Percentiles rank a stretch among this genome's conserved stretches.
phyloP scores from a whole-genome alignment of 1,140 invertebrate genomes.

The Prorops nasuta region DNA sequence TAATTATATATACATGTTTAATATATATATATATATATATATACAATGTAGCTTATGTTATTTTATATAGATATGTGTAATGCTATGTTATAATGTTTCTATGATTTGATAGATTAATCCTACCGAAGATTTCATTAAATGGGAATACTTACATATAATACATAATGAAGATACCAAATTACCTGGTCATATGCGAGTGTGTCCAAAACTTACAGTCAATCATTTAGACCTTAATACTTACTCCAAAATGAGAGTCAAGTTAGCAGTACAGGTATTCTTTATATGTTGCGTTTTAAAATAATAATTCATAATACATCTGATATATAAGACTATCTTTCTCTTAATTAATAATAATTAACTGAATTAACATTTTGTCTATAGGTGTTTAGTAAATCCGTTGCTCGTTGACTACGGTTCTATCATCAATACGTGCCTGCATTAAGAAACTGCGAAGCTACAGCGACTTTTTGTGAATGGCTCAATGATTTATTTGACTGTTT shows the following conservation, averaged over 20 bases:
- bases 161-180: slow-evolving; percentile 4
- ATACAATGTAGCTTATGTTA: too few species aligned
- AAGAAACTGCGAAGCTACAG: background rate
- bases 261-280: slow-evolving; percentile 9
- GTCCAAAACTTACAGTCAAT: slow-evolving; percentile 22
- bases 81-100: too few species aligned
- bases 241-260: slow-evolving; percentile 19
- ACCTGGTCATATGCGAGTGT: slow-evolving; percentile 8
- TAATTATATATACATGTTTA: too few species aligned
- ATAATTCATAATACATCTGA: background rate
- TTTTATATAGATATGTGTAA: too few species aligned
- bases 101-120: slow-evolving; percentile 1
- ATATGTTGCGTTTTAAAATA: background rate
- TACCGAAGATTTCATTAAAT: background rate
- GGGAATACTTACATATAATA: slow-evolving; percentile 13
- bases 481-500: slow-evolving; percentile 1
- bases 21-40: too few species aligned
- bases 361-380: too few species aligned
- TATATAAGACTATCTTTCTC: background rate
- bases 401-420: background rate
- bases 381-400: background rate
- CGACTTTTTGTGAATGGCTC: too few species aligned
- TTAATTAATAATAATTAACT: too few species aligned
- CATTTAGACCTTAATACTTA: slow-evolving; percentile 18
- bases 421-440: background rate